These are phyloP conservation scores for Oxystoma pomonae DNA, from an alignment of 2,888 invertebrate genomes.

Conservation along the genomic window DNA sequence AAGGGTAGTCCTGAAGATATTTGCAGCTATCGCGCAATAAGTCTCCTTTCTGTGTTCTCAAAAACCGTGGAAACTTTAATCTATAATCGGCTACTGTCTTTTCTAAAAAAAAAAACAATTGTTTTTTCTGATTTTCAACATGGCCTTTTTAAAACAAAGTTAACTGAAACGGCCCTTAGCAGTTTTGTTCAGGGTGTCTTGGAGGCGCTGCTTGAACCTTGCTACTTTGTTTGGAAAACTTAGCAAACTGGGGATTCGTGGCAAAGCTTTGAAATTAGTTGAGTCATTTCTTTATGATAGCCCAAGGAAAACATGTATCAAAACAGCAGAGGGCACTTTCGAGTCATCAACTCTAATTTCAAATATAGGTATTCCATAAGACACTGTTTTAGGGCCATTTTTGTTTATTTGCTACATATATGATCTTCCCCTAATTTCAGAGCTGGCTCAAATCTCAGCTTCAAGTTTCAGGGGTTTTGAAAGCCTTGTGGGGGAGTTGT, in stretches of 20 bases:
- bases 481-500: no score
- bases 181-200: not conserved
- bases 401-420: no score
- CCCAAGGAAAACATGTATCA: no score
- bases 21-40: not conserved
- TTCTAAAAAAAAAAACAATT: not conserved
- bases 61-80: not conserved
- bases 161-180: not conserved
- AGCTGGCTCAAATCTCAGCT: no score
- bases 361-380: no score
- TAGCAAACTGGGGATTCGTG: not conserved
- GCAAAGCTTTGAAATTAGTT: not conserved
- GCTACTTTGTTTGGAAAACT: not conserved
- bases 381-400: no score
- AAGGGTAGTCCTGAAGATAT: no score
- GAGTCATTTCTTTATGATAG: not conserved
- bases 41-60: not conserved
- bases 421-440: no score
- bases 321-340: no score
- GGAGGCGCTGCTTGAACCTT: not conserved
- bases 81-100: not conserved
- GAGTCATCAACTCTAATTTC: no score
- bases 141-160: not conserved
- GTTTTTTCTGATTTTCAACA: not conserved
- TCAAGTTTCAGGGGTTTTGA: no score